Percentiles rank a stretch among this genome's conserved stretches.
These are phyloP conservation scores for Vicugna pacos DNA, from an alignment of 2,113 vertebrate species.

Conservation along the genomic window DNA sequence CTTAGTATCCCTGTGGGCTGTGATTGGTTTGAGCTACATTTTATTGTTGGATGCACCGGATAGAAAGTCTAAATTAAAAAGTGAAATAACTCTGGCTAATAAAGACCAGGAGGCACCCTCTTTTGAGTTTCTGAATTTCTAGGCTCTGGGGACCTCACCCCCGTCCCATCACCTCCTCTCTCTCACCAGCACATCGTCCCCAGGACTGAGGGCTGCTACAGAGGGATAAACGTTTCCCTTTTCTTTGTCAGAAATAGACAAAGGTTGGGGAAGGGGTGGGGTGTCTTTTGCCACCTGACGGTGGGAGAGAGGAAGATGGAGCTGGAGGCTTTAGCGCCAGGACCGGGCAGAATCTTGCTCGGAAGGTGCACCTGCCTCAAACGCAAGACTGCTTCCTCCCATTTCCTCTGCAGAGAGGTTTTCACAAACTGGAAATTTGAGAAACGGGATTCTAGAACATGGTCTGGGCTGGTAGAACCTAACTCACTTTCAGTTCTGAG, in stretches of 20 bases:
- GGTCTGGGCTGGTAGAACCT: background rate
- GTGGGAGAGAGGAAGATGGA: background rate
- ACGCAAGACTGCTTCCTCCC: background rate
- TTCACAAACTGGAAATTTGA: background rate
- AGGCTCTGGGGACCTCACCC: background rate
- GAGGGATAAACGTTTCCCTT: background rate
- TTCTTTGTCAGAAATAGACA: background rate
- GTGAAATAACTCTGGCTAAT: background rate
- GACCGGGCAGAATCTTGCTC: background rate
- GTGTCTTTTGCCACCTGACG: no score
- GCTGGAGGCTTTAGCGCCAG: background rate
- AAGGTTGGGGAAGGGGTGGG: no score
- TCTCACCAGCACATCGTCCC: background rate
- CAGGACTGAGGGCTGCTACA: background rate
- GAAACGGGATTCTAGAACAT: background rate
- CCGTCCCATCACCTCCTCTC: fast-evolving
- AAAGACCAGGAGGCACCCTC: background rate
- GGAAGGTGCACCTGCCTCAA: background rate
- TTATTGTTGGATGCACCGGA: background rate
- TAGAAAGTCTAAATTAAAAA: background rate
- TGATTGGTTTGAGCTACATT: background rate
- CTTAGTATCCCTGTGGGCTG: background rate
- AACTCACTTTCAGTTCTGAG: background rate
- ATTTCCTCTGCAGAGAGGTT: fast-evolving
- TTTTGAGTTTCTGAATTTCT: background rate